A percentile compares a stretch with the other conserved stretches of the same genome.
These are phyloP conservation scores for Entomyzon cyanotis DNA, from an alignment of 2,113 vertebrate species.

Conservation along the genomic window DNA sequence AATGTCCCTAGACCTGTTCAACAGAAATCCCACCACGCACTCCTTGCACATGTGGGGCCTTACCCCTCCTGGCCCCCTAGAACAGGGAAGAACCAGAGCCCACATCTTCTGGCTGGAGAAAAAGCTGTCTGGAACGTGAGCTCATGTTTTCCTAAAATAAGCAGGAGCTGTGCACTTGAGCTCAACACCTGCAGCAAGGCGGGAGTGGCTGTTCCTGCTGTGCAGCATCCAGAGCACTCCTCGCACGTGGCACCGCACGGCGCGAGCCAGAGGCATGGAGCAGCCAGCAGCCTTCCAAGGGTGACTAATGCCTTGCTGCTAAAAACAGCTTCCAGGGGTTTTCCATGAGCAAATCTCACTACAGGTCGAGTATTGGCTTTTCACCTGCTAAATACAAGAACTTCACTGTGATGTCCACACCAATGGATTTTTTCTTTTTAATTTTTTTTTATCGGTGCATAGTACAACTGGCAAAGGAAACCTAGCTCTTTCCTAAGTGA, in stretches of 20 bases:
- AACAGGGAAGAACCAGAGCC: background rate
- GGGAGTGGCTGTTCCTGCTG: slow-evolving; percentile 2
- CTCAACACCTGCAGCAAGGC: slow-evolving; percentile 63
- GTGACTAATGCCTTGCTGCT: slow-evolving; percentile 57
- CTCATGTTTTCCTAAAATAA: slow-evolving; percentile 64
- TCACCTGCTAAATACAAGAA: slow-evolving; percentile 49
- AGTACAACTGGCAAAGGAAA: background rate
- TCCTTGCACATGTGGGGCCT: background rate
- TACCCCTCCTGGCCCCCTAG: background rate
- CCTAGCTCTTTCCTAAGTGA: background rate
- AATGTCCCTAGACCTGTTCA: fast-evolving
- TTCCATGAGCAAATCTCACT: slow-evolving; percentile 55
- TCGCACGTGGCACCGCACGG: background rate
- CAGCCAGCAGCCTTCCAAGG: slow-evolving; percentile 25
- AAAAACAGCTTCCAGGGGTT: slow-evolving; percentile 62
- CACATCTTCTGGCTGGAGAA: background rate
- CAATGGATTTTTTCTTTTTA: background rate
- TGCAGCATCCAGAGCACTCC: slow-evolving; percentile 19
- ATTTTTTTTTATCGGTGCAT: background rate
- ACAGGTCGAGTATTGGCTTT: background rate
- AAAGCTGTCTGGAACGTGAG: slow-evolving; percentile 23
- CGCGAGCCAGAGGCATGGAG: background rate
- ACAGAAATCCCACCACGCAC: background rate
- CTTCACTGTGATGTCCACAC: background rate
- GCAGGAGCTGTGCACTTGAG: slow-evolving; percentile 17